Percentiles rank a stretch among this genome's conserved stretches.
phyloP scores from a whole-genome alignment of 2,888 invertebrate species.

The Cryptus armator region DNA sequence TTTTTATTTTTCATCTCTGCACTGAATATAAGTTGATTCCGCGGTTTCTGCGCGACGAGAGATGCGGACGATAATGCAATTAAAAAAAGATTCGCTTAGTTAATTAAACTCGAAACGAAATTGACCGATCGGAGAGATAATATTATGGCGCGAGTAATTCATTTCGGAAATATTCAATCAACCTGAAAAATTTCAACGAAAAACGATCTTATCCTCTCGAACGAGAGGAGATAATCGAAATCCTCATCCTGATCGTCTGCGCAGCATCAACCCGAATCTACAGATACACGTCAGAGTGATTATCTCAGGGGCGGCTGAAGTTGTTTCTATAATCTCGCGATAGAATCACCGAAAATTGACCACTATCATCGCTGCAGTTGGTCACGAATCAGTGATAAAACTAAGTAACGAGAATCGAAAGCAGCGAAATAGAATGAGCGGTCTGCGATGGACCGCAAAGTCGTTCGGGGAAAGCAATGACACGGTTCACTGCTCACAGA shows the following conservation, averaged over 20 bases:
- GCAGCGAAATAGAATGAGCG: conserved; percentile 10
- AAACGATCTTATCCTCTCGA: conserved; percentile 12
- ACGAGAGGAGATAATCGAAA: conserved; percentile 14
- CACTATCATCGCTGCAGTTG: conserved; percentile 5
- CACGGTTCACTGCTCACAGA: conserved; percentile 79
- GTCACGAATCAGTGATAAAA: conserved; percentile 37
- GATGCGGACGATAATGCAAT: conserved; percentile 17
- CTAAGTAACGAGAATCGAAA: conserved; percentile 40
- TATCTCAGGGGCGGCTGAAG: not conserved
- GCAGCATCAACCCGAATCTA: conserved; percentile 6
- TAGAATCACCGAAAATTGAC: conserved; percentile 37
- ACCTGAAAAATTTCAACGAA: not conserved
- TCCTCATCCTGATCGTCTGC: not conserved
- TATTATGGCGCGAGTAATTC: not conserved
- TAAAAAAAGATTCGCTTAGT: conserved; percentile 16
- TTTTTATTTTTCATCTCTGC: conserved; percentile 13
- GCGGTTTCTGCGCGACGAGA: not conserved
- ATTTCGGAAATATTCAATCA: not conserved
- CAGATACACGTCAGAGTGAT: conserved; percentile 23
- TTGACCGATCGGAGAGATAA: conserved; percentile 17
- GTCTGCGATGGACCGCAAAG: conserved; percentile 45
- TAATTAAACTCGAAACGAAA: conserved; percentile 8
- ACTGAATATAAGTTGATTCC: conserved; percentile 2
- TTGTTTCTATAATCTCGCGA: conserved; percentile 46
- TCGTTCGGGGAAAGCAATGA: conserved; percentile 51